Conservation (phyloP, 2,888 invertebrate species). For the Lingula anatina region DNA sequence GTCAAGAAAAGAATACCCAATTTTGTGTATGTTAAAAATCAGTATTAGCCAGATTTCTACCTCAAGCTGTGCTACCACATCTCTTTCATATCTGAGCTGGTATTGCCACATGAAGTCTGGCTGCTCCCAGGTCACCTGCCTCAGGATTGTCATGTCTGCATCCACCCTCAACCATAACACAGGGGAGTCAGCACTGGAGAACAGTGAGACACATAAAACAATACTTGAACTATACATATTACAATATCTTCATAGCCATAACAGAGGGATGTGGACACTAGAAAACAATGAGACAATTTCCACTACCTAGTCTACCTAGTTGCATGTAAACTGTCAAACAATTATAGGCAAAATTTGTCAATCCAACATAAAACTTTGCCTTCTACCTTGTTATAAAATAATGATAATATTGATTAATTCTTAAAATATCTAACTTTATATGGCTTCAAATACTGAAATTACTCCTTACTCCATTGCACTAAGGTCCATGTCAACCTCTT, state of each 20-base stretch:
- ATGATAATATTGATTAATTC: background rate
- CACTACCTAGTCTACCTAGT: no score
- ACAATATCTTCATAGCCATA: no score
- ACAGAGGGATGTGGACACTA: no score
- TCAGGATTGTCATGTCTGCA: slow-evolving; percentile 52
- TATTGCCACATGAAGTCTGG: slow-evolving; percentile 99
- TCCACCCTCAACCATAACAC: slow-evolving; percentile 82
- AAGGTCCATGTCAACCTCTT: slow-evolving; percentile 98
- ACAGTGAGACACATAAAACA: no score
- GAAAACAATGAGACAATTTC: no score
- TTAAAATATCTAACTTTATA: background rate
- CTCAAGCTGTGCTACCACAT: slow-evolving; percentile 75
- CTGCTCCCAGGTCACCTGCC: slow-evolving; percentile 68
- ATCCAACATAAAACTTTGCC: no score
- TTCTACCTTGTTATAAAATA: background rate
- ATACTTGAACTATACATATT: no score
- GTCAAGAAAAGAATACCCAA: no score
- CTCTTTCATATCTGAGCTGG: slow-evolving; percentile 91
- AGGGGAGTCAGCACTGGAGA: slow-evolving; percentile 80
- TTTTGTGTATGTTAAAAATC: background rate
- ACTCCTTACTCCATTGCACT: slow-evolving; percentile 86
- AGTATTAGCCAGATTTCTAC: slow-evolving; percentile 20
- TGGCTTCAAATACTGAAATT: background rate
- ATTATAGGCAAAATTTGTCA: no score
- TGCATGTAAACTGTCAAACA: no score